phyloP scores from a whole-genome alignment of 2,113 vertebrate genomes.

The Psittacus erithacus region DNA sequence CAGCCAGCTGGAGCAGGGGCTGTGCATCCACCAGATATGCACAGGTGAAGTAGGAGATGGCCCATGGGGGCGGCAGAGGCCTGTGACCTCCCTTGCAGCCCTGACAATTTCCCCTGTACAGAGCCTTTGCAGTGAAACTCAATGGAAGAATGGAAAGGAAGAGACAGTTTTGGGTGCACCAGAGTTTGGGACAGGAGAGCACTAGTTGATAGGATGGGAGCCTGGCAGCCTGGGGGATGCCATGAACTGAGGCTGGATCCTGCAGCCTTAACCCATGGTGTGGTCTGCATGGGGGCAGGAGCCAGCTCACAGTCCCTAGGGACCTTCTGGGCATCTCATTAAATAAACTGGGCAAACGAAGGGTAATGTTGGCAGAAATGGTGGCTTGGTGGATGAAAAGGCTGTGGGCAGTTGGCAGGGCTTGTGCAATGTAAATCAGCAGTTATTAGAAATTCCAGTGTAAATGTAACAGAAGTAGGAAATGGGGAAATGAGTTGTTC shows the following conservation, averaged over 20 bases:
- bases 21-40: rapidly evolving
- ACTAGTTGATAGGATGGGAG: rapidly evolving
- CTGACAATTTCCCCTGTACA: background rate
- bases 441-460: background rate
- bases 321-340: background rate
- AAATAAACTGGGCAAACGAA: background rate
- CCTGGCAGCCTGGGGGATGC: background rate
- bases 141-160: background rate
- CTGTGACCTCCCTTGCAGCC: background rate
- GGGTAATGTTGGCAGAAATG: background rate
- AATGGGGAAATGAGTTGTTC: background rate
- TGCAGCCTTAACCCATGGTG: background rate
- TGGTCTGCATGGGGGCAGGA: background rate
- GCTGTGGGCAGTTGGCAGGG: background rate
- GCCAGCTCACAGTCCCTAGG: background rate
- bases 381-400: background rate
- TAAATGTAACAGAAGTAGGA: background rate
- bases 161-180: background rate
- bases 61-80: background rate
- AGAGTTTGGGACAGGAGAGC: background rate
- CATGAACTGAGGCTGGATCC: background rate
- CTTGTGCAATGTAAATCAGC: background rate
- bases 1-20: rapidly evolving
- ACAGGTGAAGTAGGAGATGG: background rate
- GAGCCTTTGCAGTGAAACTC: background rate